phyloP scores from a whole-genome alignment of 2,888 invertebrate genomes.

The Noctua pronuba region DNA sequence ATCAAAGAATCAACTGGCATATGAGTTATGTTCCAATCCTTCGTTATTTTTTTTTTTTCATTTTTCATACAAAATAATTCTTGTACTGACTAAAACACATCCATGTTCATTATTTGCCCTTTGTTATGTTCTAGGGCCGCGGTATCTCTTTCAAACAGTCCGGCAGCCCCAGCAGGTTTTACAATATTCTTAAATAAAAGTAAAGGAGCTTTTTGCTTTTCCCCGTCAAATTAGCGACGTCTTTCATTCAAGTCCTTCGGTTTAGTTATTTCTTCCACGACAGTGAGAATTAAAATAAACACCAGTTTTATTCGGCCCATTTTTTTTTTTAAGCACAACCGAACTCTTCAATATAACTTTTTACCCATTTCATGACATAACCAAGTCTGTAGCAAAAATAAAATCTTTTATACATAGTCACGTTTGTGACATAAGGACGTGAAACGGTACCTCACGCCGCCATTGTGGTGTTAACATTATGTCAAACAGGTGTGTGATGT shows the following conservation, averaged over 20 bases:
- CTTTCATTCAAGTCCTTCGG: background rate
- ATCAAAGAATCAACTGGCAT: no score
- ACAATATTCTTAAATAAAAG: background rate
- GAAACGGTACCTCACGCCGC: conserved; percentile 71
- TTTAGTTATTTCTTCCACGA: background rate
- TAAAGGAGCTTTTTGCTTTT: background rate
- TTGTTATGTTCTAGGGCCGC: no score
- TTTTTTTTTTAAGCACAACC: background rate
- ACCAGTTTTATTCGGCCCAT: background rate
- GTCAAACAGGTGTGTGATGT: conserved; percentile 37
- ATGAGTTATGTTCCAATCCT: no score
- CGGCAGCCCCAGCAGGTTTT: no score
- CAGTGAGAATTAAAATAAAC: background rate
- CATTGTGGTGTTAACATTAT: conserved; percentile 55
- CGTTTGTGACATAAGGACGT: conserved; percentile 69
- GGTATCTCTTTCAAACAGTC: no score
- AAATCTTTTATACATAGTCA: conserved; percentile 67
- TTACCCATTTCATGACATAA: conserved; percentile 55
- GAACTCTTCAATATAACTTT: conserved; percentile 17
- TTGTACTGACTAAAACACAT: no score
- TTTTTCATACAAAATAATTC: no score
- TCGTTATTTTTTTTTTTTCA: no score
- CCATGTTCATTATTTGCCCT: no score
- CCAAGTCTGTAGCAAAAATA: conserved; percentile 22
- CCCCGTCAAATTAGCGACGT: background rate